A percentile compares a stretch with the other conserved stretches of the same genome.
phyloP scores from a whole-genome alignment of 2,888 invertebrate genomes.

The Caenorhabditis sp. region DNA sequence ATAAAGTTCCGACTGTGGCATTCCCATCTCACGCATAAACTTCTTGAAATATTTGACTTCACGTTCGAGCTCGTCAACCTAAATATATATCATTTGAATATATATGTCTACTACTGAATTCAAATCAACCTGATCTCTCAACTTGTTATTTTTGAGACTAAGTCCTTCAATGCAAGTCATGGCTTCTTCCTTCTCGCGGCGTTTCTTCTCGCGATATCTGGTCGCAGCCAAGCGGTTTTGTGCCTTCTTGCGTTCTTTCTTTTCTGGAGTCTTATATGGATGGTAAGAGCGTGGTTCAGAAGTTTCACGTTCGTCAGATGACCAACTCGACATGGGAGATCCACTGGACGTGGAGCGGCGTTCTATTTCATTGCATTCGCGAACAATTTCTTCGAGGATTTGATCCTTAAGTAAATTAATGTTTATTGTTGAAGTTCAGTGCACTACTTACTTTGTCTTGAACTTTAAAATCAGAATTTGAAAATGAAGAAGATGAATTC shows the following conservation, averaged over 20 bases:
- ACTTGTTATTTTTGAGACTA: conserved; percentile 25
- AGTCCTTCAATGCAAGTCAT: conserved; percentile 52
- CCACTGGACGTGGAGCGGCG: conserved; percentile 59
- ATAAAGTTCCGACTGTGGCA: conserved; percentile 21
- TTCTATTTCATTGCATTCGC: conserved; percentile 77
- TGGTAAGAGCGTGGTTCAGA: conserved; percentile 13
- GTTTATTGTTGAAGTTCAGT: not conserved
- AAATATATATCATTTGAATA: conserved; percentile 6
- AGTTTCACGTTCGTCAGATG: conserved; percentile 55
- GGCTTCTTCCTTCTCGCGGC: conserved; percentile 57
- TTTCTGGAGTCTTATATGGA: conserved; percentile 56
- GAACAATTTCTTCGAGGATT: conserved; percentile 75
- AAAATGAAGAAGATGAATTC: not conserved
- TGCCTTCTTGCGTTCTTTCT: conserved; percentile 61
- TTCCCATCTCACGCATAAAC: conserved; percentile 68
- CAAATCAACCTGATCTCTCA: conserved; percentile 49
- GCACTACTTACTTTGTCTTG: not conserved
- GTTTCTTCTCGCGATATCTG: conserved; percentile 64
- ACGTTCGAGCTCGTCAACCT: conserved; percentile 64
- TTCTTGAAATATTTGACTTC: conserved; percentile 73
- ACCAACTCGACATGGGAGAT: conserved; percentile 50
- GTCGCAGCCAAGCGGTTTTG: conserved; percentile 66
- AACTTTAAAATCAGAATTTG: not conserved
- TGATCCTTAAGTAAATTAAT: conserved; percentile 71
- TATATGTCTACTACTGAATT: too few relatives aligned